Base-by-base conservation (phyloP, 2,113 vertebrate genomes). In the Tauraco erythrolophus region DNA sequence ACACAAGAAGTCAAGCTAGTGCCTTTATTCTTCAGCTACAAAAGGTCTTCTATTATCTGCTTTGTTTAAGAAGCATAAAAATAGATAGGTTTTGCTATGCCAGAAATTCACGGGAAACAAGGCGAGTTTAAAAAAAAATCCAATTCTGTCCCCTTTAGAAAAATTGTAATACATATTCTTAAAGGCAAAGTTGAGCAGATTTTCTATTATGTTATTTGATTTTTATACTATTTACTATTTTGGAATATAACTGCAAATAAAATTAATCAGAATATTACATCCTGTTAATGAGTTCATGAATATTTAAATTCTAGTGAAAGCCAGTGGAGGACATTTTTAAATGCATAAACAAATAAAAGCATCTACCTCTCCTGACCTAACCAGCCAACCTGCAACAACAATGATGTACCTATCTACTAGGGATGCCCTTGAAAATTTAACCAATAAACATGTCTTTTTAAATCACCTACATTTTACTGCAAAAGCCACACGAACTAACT, bases 81-180 rank as follows among this genome's bases (percentile, higher is more conserved):
- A 68, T 11, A 2, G 35, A 18, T 10, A 57, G 24, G 3, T 65
- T 92, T 91, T 84, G 50, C 41, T 65, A 35, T 43, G 19, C 16
- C 2, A 89, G 37, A 91, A 80, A 77, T 81, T 70, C 24, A 13
- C 43, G 77, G 8, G 10, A 62, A 94, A 94, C 5, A 72, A 69
- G 11, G 18, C 0, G 1, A 77, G 16, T 53, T 87, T 22, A 6
- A 45, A 84, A 57, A 57, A 62, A 65, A 60, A 18, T 23, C 4
- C 9, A 51, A 39, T 61, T 54, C 27, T 7, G 2, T 41, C 6
- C 11, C 23, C 17, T 46, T 11, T n/a, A 68, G 84, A 93, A 81
- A 54, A 60, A 6, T 0, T 2, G 4, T 4, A 58, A 41, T 51
- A 33, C 7, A 43, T 21, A 60, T n/a, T 46, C 31, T 76, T 61